These are phyloP conservation scores for Chondrilla cf. caribensis DNA, from an alignment of 37 sponge, comb jelly and placozoan species.

Conservation along the genomic window DNA sequence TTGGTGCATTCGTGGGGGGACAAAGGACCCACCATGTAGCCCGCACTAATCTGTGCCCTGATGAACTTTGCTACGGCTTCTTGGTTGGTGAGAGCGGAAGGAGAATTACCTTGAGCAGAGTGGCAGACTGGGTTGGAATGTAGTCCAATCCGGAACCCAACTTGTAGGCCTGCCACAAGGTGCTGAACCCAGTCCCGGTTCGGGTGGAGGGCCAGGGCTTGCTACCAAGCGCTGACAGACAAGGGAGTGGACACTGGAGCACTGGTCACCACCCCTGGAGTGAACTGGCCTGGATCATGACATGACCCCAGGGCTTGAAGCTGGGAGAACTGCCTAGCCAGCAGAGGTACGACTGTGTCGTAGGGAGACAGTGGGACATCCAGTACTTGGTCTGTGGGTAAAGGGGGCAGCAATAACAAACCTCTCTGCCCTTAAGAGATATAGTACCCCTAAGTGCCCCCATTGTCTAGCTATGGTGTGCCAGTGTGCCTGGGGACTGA, in stretches of 20 bases:
- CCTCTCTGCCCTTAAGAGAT: no score
- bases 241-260: background rate
- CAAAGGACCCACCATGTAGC: slow-evolving; percentile 34
- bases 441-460: no score
- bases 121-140: background rate
- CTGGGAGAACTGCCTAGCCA: slow-evolving; percentile 19
- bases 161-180: background rate
- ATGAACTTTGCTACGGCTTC: slow-evolving; percentile 21
- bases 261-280: background rate
- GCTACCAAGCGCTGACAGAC: background rate
- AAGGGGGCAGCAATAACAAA: no score
- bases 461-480: no score
- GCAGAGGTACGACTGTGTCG: background rate
- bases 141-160: slow-evolving; percentile 9
- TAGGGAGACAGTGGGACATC: slow-evolving; percentile 3
- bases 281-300: no score
- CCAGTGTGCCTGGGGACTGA: no score
- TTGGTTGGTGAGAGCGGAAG: slow-evolving; percentile 21
- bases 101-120: background rate
- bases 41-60: background rate
- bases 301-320: background rate
- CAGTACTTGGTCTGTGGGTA: no score
- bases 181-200: background rate
- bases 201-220: background rate
- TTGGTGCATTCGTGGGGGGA: background rate